Conservation (phyloP, 2,888 invertebrate genomes). For the Hoplodrina ambigua region DNA sequence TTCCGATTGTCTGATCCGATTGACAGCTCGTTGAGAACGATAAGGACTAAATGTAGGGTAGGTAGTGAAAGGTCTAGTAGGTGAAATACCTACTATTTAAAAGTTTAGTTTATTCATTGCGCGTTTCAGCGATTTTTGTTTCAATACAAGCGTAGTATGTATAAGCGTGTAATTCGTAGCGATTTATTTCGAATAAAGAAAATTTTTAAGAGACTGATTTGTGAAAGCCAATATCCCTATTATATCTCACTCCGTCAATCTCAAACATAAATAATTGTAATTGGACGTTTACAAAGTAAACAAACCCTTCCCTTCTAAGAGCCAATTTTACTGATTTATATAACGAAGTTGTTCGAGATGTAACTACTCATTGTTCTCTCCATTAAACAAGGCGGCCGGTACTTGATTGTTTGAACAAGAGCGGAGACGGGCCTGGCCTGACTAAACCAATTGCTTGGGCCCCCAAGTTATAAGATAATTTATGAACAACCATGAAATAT, state of each 20-base stretch:
- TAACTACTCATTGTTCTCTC: constrained; percentile 65
- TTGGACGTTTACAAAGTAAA: constrained; percentile 52
- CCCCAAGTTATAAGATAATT: constrained; percentile 65
- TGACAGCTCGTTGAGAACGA: constrained; percentile 22
- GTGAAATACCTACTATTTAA: neutral
- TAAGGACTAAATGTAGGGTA: neutral
- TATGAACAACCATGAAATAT: constrained; percentile 65
- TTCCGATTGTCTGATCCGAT: constrained; percentile 37
- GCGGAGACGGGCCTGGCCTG: constrained; percentile 37
- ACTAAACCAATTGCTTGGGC: constrained; percentile 63
- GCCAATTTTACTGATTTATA: constrained; percentile 63
- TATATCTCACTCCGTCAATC: constrained; percentile 14
- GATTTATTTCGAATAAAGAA: neutral
- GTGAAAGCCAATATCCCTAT: constrained; percentile 4
- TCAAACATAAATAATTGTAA: constrained; percentile 49
- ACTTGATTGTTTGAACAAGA: constrained; percentile 63
- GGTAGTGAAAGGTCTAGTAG: neutral
- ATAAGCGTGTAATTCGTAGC: no score
- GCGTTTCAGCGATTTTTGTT: neutral
- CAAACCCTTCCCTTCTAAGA: constrained; percentile 43
- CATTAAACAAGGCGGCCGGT: constrained; percentile 56
- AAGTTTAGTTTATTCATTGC: no score
- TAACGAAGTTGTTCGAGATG: constrained; percentile 60
- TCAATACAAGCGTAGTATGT: no score
- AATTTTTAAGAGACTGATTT: neutral